These are phyloP conservation scores for Notamacropus eugenii DNA, from an alignment of 2,797 vertebrate species.

Conservation along the genomic window DNA sequence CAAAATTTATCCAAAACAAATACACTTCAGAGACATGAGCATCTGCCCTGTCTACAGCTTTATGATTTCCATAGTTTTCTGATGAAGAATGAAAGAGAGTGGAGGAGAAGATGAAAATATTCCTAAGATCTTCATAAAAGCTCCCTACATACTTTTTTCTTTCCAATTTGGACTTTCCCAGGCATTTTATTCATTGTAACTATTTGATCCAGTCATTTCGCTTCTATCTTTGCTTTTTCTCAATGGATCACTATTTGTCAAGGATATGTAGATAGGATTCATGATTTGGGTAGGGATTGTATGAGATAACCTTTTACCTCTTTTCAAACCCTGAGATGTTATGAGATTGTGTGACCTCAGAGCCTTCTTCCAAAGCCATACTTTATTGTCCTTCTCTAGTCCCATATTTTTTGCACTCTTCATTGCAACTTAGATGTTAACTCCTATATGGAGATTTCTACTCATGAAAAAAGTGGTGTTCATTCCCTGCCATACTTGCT, in stretches of 20 bases:
- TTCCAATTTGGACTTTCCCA: background rate
- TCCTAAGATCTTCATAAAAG: slow-evolving; percentile 10
- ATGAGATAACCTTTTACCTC: background rate
- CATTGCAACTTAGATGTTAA: background rate
- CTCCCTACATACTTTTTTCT: background rate
- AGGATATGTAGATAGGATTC: background rate
- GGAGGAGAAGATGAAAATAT: background rate
- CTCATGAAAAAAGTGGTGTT: background rate
- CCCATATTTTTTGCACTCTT: background rate
- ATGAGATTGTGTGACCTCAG: background rate
- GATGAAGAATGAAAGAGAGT: background rate
- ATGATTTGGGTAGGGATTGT: background rate
- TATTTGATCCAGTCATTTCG: background rate
- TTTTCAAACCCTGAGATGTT: background rate
- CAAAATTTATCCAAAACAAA: slow-evolving; percentile 7
- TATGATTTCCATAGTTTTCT: background rate
- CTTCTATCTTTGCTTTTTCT: background rate
- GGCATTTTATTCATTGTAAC: background rate
- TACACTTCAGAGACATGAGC: background rate
- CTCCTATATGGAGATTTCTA: background rate
- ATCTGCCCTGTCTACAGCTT: background rate
- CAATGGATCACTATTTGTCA: background rate
- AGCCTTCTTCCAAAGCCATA: background rate
- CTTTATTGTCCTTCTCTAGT: background rate
- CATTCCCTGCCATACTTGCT: background rate